Evolutionary conservation across 1,140 invertebrate species (phyloP), one percentile per base, ranked within the genome.

Genomic region (Lordiphosa collinella): DNA sequence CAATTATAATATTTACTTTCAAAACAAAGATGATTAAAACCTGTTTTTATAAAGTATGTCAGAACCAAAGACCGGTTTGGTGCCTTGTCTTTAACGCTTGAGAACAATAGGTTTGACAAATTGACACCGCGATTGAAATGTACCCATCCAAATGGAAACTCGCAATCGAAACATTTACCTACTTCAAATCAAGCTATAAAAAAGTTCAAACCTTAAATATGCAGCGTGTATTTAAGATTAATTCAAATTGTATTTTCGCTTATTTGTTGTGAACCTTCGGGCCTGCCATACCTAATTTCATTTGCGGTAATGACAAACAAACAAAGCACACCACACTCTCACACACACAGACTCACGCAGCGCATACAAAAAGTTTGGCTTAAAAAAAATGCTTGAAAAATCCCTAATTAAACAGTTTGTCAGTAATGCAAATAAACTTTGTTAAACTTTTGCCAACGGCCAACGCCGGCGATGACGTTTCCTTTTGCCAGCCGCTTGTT

Each of bases 321-420:
- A 44, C 40, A 22, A 52, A 29, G 34, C 18, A 18, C 22, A 9
- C 8, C 35, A 29, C 13, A 55, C n/a, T 34, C 61, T 37, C 32
- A 49, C 18, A 47, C 34, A 44, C 18, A 46, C 31, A 66, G 35
- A 38, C 32, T 43, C 54, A 47, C 56, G 49, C 49, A 48, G 43
- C 47, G 43, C 51, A 51, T 31, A 56, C 59, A 55, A 54, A 79
- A 80, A 82, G 60, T 82, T 82, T 66, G 12, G 60, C 57, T 58
- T 64, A 35, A 67, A 62, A 72, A 80, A 75, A 84, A 82, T 84
- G 67, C 60, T 56, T 76, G 62, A 82, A 75, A 84, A 82, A 84
- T 84, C 76, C 78, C 78, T 82, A 82, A 82, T 82, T 82, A 82
- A 82, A 82, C 78, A 82, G 78, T 84, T 82, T 82, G 78, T 84